A percentile compares a stretch with the other conserved stretches of the same genome.
phyloP scores from a whole-genome alignment of 2,113 vertebrate genomes.

The Cyprinodon variegatus region DNA sequence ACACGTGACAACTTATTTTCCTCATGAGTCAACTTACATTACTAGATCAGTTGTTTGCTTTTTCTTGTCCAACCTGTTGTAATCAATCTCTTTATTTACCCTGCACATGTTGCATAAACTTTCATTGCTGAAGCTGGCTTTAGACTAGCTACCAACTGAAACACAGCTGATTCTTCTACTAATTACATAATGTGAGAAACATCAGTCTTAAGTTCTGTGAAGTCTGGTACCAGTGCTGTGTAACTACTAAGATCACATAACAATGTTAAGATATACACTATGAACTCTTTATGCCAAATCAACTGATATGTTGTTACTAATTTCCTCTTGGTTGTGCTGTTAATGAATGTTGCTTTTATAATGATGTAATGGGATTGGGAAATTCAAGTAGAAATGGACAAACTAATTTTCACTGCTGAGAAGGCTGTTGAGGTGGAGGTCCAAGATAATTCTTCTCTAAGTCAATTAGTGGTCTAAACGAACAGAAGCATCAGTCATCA shows the following conservation, averaged over 20 bases:
- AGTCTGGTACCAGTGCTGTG: background rate
- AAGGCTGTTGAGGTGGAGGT: constrained; percentile 8
- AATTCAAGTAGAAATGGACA: constrained; percentile 49
- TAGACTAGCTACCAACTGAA: background rate
- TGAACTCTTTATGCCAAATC: background rate
- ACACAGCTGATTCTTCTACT: background rate
- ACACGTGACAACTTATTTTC: background rate
- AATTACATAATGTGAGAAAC: background rate
- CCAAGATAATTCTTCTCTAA: constrained; percentile 42
- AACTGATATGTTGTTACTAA: background rate
- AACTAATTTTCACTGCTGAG: constrained; percentile 34
- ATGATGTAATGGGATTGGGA: constrained; percentile 39
- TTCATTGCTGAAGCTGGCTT: background rate
- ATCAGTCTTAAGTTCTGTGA: too few relatives aligned
- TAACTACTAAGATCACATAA: background rate
- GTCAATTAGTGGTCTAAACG: constrained; percentile 37
- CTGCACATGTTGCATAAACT: background rate
- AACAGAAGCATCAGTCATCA: background rate
- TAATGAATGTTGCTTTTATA: constrained; percentile 29
- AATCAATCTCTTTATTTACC: background rate
- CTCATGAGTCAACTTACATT: background rate
- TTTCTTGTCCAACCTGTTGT: constrained; percentile 7
- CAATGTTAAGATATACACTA: background rate
- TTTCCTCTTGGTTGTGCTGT: constrained; percentile 34
- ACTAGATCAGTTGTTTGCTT: background rate